Base-by-base conservation (phyloP, 2,888 invertebrate species). In the Psylliodes chrysocephalus region DNA sequence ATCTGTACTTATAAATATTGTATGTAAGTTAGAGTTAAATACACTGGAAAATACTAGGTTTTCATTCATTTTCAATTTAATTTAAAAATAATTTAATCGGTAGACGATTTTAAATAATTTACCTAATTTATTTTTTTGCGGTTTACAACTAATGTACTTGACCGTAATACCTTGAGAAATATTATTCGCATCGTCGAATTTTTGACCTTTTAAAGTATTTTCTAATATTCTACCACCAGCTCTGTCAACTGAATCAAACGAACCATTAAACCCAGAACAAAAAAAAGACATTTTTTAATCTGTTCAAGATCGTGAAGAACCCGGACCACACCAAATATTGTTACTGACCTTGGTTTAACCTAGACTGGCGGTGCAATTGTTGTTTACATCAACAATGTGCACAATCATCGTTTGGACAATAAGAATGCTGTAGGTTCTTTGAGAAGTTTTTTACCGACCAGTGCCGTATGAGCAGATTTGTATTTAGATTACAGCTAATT, bases 361-460 rank as follows among this genome's bases (percentile, higher is more conserved):
- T 74, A 74, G 78, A 74, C 79, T 77, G 78, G 70, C 80, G 79
- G 78, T 81, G 80, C 80, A 81, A 81, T 81, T 79, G 80, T 81
- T 80, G 78, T 80, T 79, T 78, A 74, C 78, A 77, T 77, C 77
- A 73, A 76, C 77, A 81, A 79, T 78, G 75, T 81, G 82, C 81
- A 77, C 68, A 75, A 80, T 82, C 82, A 82, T 82, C 79, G 73
- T 81, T 76, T 76, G 72, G 78, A 78, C 78, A 78, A 78, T 74
- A 75, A 79, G 75, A 77, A 77, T 75, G 77, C 75, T 77, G 52
- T 64, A 19, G 44, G 44, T 52, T 56, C 56, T 56, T 51, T 42
- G 49, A 62, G 40, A 51, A 12, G 14, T 2, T 56, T 49, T 55
- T 52, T 30, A 38, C 60, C 60, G 60, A 55, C 46, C 64, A 64